Evolutionary conservation across 2,113 vertebrate species (phyloP), one percentile per base, ranked within the genome.

Genomic region (Leptobrachium ailaonicum): DNA sequence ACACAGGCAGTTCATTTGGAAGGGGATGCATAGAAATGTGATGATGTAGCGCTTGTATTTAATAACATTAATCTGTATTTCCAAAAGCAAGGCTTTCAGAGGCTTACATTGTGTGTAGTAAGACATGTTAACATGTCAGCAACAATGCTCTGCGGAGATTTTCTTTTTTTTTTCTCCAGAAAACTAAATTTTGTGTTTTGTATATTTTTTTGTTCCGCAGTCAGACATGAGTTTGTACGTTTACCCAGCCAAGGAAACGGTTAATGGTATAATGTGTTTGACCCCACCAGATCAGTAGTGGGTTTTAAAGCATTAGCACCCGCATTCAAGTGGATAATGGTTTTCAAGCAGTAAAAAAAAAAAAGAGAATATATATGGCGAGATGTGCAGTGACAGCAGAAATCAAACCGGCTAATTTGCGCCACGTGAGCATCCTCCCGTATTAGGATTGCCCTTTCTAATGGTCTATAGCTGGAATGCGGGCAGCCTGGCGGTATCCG

Each of bases 281-380:
- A 81, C 72, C 79, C 72, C 40, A 74, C 75, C 64, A 69, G 54
- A 80, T 40, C 64, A 80, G 47, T 73, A 81, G 66, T 69, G 79
- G 72, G 43, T 64, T 62, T 41, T 54, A 81, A 60, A 75, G 79
- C 71, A 75, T 75, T 81, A 75, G 63, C 43, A 54, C 50, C 71
- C 11, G 77, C 47, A 74, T 62, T 80, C 71, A 74, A 80, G 78
- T 74, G 78, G 71, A 80, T 74, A 80, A 80, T 74, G 71, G 69
- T 41, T 72, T 79, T 79, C 70, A 43, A 79, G 77, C 64, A 44
- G 58, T 64, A 45, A 68, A 12, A 50, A 47, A 67, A 67, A 70
- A 12, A 32, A 32, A 32, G 20, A 32, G 20, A 32, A 32, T 32
- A 67, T 63, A 12, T 50, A 50, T 44, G 63, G 69, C 72, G 62